phyloP scores from a whole-genome alignment of 2,113 vertebrate genomes.

The Megaptera novaeangliae region DNA sequence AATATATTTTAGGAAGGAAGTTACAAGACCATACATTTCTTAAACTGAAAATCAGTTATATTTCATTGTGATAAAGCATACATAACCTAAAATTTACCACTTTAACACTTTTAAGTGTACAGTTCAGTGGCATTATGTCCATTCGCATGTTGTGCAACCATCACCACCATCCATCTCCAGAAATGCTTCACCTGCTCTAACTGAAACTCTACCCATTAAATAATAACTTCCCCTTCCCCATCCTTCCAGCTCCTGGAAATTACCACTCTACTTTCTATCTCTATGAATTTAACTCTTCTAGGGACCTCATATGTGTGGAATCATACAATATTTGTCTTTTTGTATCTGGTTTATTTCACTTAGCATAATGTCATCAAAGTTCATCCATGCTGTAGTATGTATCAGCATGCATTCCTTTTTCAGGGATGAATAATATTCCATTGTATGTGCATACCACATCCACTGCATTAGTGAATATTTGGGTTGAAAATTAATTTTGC shows the following conservation, averaged over 20 bases:
- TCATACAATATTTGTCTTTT: not conserved
- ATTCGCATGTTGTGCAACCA: fast-evolving
- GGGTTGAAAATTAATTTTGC: not conserved
- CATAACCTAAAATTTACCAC: not conserved
- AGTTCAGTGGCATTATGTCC: not conserved
- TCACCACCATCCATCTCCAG: not conserved
- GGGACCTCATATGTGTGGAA: not conserved
- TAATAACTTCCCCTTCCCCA: not conserved
- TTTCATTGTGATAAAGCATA: not conserved
- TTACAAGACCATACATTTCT: not conserved
- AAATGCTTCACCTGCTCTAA: not conserved
- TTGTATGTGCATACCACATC: not conserved
- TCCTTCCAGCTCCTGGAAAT: not conserved
- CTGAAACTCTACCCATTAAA: not conserved
- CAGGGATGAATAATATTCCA: not conserved
- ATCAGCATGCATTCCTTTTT: not conserved
- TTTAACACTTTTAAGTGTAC: not conserved
- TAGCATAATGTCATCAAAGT: not conserved
- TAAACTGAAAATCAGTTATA: not conserved
- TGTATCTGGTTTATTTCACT: not conserved
- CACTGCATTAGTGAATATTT: not conserved
- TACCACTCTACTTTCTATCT: not conserved
- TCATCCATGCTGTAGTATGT: not conserved
- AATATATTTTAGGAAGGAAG: not conserved
- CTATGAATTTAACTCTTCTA: not conserved